Evolutionary conservation across 2,113 vertebrate species (phyloP), one percentile per base, ranked within the genome.

Genomic region (Cyanoderma ruficeps): DNA sequence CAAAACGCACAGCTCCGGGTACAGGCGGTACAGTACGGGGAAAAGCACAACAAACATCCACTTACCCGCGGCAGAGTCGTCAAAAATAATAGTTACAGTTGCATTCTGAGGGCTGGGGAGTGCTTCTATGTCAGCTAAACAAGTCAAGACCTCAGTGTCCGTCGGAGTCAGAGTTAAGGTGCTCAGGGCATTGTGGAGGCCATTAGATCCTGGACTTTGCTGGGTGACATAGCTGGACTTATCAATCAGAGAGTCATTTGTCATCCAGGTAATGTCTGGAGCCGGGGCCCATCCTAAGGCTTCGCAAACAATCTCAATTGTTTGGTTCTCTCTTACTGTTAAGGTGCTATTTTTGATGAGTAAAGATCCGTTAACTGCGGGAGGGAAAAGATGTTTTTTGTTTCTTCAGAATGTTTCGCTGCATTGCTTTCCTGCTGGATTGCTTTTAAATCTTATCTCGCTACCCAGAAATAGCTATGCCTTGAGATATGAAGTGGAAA

Each of bases 361-460:
- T 97, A 99, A 97, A 22, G 78, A 94, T 94, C 99, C 98, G 92
- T 98, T 97, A 89, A 98, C 99, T 99, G 96, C 77, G 80, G 95
- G 67, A 97, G 87, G 83, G 94, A 96, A 97, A 95, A 98, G 74
- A 98, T 85, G 59, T 87, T 95, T 97, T 97, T 97, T 94, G 65
- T 94, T 97, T 61, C 79, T 83, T 96, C 84, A 90, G 92, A 95
- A 91, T 27, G 44, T 31, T 65, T 75, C 44, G 15, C 61, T 87
- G 80, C 49, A 37, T n/a, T 33, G 14, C 41, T 74, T 83, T 55
- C 22, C 56, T 69, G 17, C n/a, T 68, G 70, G 14, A 61, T 61
- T 11, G 20, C 31, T 27, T 70, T 83, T 55, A 70, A 68, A 59
- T n/a, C 41, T 81, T 95, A 69, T 64, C 56, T 72, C 6, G 10